Percentiles rank a stretch among this genome's conserved stretches.
Conservation (phyloP, 2,797 vertebrate genomes). For the Mycteria americana region DNA sequence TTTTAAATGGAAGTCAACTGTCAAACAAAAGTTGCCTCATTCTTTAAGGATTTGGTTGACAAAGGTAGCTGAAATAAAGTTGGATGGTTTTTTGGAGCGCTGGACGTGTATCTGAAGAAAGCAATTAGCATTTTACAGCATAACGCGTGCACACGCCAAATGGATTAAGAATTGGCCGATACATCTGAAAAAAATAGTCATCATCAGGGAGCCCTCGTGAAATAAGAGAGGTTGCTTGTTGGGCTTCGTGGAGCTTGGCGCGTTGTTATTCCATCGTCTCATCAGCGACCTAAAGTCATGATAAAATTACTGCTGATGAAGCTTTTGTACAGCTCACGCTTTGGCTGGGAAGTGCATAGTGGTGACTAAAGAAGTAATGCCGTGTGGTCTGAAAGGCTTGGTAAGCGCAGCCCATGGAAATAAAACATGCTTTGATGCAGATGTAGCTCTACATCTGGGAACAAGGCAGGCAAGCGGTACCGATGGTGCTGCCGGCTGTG, state of each 20-base stretch:
- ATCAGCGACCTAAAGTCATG: neutral
- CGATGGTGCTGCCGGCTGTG: neutral
- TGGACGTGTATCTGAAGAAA: constrained; percentile 10
- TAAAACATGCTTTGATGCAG: neutral
- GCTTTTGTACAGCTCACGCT: neutral
- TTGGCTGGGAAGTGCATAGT: neutral
- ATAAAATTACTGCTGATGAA: constrained; percentile 3
- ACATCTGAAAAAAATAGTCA: neutral
- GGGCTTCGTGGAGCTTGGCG: neutral
- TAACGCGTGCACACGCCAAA: neutral
- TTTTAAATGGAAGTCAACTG: neutral
- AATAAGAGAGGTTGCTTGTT: neutral
- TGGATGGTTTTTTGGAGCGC: neutral
- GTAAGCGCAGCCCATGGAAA: neutral
- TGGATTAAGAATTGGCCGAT: neutral
- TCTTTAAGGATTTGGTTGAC: neutral
- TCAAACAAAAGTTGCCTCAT: neutral
- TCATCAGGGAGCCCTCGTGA: neutral
- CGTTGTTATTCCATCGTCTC: neutral
- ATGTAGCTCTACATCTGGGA: neutral
- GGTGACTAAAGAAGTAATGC: neutral
- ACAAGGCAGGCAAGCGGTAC: neutral
- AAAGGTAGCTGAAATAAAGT: constrained; percentile 6
- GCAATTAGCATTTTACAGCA: neutral
- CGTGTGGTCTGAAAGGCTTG: neutral